These are phyloP conservation scores for Anas platyrhynchos DNA, from an alignment of 2,113 vertebrate species.

Conservation along the genomic window DNA sequence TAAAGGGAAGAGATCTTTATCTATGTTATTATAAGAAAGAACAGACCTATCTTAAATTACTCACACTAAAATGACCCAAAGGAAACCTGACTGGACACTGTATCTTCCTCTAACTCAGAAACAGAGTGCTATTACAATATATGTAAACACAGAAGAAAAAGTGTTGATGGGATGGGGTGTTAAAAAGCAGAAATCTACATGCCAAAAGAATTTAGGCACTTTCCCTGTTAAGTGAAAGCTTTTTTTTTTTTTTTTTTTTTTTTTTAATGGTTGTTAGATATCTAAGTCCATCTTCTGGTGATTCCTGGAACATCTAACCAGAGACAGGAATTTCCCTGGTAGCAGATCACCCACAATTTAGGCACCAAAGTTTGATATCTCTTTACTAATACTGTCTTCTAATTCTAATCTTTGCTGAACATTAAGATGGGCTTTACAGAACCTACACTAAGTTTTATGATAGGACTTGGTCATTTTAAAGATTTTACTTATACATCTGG, in stretches of 20 bases:
- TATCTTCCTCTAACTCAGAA: not conserved
- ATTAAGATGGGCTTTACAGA: not conserved
- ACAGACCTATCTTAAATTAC: not conserved
- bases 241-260: not conserved
- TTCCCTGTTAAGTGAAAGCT: not conserved
- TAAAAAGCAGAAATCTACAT: not conserved
- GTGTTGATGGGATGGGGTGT: not conserved
- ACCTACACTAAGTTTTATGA: not conserved
- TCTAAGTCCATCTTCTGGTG: constrained; percentile 58
- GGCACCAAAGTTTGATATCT: not conserved
- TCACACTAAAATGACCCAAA: not conserved
- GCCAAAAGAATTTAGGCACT: not conserved
- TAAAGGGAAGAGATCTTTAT: constrained; percentile 22
- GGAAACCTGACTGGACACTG: not conserved
- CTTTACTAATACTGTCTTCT: not conserved
- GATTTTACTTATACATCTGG: not conserved
- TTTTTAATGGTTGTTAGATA: not conserved
- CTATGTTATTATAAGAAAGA: constrained; percentile 13
- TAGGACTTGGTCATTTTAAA: not conserved
- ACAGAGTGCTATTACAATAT: not conserved
- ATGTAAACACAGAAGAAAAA: not conserved
- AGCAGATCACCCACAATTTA: not conserved
- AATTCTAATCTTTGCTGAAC: not conserved
- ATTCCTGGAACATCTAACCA: constrained; percentile 34
- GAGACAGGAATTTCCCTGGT: not conserved